Conservation (phyloP, 2,113 vertebrate species). For the Marcusenius ussheri region DNA sequence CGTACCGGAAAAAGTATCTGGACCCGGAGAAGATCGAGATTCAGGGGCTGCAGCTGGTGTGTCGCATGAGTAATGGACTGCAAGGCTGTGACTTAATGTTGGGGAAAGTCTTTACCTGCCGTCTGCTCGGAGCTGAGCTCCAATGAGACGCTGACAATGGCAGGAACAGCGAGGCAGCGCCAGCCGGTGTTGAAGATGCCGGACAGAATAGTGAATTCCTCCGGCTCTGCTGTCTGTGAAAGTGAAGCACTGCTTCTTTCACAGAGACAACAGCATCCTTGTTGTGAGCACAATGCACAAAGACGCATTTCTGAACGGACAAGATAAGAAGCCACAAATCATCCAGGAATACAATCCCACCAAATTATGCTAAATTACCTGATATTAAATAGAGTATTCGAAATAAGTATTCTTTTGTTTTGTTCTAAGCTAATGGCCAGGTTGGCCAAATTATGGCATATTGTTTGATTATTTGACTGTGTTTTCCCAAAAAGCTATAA, state of each 20-base stretch:
- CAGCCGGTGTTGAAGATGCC: not conserved
- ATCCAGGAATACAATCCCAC: not conserved
- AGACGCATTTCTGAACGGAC: not conserved
- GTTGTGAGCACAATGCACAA: not conserved
- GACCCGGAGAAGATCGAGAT: not conserved
- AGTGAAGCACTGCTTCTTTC: not conserved
- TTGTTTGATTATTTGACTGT: not conserved
- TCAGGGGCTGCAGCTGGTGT: not conserved
- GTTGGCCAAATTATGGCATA: not conserved
- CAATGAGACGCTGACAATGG: not conserved
- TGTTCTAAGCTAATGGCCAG: not conserved
- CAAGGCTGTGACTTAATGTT: not conserved
- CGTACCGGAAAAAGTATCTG: not conserved
- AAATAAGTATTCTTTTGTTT: not conserved
- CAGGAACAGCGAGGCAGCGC: not conserved
- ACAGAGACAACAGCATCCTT: not conserved
- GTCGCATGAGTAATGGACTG: not conserved
- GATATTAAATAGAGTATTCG: not conserved
- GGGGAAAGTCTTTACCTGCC: not conserved
- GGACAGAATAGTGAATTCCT: not conserved
- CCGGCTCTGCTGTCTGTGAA: not conserved
- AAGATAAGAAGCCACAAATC: not conserved
- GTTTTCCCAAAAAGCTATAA: not conserved
- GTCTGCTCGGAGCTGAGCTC: not conserved
- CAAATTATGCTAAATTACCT: not conserved